Evolutionary conservation across 2,113 vertebrate species (phyloP).

Genomic region (Rhinolophus sinicus): DNA sequence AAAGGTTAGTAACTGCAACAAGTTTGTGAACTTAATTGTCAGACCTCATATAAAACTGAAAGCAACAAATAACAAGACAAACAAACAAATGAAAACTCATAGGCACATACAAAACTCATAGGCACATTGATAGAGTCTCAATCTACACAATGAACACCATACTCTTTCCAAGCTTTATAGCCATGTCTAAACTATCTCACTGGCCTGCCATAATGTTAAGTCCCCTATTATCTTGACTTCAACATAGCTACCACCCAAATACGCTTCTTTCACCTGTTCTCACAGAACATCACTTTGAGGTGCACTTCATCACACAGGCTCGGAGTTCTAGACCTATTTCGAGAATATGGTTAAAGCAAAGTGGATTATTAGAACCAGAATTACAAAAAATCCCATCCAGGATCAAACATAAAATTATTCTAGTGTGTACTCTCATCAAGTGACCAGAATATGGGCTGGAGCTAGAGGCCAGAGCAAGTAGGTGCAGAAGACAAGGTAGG

Average conservation of each 20-base stretch:
- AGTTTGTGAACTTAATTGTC: too few species aligned
- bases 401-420: background rate
- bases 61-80: too few species aligned
- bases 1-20: too few species aligned
- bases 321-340: background rate
- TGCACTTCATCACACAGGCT: fast-evolving
- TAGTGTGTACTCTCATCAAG: background rate
- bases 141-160: background rate
- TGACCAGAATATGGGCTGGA: background rate
- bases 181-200: background rate
- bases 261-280: background rate
- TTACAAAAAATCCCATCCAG: background rate
- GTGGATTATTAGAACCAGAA: background rate
- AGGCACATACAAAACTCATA: too few species aligned
- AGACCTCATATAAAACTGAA: too few species aligned
- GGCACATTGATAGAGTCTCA: background rate
- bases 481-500: fast-evolving
- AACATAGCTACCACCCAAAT: background rate
- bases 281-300: background rate
- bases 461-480: background rate
- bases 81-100: too few species aligned
- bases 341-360: background rate
- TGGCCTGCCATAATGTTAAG: background rate
- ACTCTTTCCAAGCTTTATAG: background rate
- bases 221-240: background rate